Conservation (phyloP, 2,797 vertebrate species). For the Cephalopachus bancanus region DNA sequence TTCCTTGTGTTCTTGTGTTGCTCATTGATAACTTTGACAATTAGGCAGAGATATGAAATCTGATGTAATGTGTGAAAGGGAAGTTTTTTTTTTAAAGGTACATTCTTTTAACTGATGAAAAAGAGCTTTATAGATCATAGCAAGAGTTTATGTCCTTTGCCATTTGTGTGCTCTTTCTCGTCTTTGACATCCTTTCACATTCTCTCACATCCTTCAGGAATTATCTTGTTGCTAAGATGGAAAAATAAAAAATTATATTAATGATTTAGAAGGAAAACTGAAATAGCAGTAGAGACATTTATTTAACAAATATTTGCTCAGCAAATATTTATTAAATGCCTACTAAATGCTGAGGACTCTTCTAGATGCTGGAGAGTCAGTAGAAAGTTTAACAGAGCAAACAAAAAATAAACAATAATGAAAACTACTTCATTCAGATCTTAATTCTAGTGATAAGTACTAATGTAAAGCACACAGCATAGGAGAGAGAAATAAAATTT, state of each 20-base stretch:
- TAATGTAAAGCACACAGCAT: not conserved
- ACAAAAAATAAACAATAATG: not conserved
- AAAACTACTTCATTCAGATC: not conserved
- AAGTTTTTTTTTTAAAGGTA: not conserved
- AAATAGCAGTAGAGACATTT: not conserved
- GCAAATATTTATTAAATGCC: not conserved
- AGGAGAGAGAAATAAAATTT: not conserved
- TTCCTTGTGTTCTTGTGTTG: constrained; percentile 48
- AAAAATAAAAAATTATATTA: not conserved
- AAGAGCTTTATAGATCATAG: not conserved
- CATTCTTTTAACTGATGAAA: not conserved
- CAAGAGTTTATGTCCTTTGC: not conserved
- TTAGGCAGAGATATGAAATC: not conserved
- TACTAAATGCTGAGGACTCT: not conserved
- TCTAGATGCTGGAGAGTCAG: not conserved
- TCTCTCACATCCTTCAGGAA: not conserved
- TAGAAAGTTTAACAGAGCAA: not conserved
- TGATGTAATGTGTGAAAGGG: not conserved
- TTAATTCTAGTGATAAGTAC: not conserved
- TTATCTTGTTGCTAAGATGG: not conserved
- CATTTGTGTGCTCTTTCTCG: not conserved
- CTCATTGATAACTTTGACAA: not conserved
- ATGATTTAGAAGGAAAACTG: not conserved
- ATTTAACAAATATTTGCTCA: not conserved
- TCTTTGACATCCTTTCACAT: not conserved